Evolutionary conservation across 1,140 invertebrate genomes (phyloP).

Genomic region (Frieseomelitta varia): DNA sequence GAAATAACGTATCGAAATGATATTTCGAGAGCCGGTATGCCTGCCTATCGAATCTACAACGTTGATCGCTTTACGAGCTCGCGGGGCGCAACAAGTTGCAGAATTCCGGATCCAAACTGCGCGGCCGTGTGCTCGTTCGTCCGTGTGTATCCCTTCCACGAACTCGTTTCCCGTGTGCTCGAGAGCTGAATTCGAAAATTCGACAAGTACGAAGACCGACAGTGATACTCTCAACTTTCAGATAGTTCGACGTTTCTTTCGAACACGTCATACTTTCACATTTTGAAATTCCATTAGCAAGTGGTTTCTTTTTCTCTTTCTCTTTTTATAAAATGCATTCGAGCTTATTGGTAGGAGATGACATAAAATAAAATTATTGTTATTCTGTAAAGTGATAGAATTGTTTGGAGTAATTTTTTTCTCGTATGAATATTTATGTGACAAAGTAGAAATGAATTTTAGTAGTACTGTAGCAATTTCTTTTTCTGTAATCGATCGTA

Average conservation of each 20-base stretch:
- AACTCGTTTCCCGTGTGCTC: not conserved
- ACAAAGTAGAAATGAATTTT: too few relatives aligned
- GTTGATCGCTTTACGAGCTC: not conserved
- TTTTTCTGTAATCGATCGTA: too few relatives aligned
- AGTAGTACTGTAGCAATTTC: too few relatives aligned
- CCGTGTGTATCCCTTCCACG: too few relatives aligned
- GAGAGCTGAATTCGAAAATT: not conserved
- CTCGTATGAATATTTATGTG: too few relatives aligned
- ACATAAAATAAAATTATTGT: too few relatives aligned
- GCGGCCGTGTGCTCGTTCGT: not conserved
- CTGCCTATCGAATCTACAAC: not conserved
- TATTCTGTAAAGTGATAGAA: too few relatives aligned
- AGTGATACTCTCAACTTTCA: not conserved
- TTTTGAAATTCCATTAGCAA: too few relatives aligned
- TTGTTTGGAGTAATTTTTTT: too few relatives aligned
- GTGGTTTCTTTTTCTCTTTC: too few relatives aligned
- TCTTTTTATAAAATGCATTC: too few relatives aligned
- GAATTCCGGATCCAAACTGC: not conserved
- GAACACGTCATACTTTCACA: not conserved
- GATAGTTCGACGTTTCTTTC: not conserved
- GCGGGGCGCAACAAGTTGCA: conserved; percentile 30
- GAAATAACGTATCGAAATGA: not conserved
- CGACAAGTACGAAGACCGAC: not conserved
- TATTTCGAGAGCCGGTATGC: not conserved
- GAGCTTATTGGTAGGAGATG: too few relatives aligned